phyloP scores from a whole-genome alignment of 2,888 invertebrate genomes.

The Branchellion lobata region DNA sequence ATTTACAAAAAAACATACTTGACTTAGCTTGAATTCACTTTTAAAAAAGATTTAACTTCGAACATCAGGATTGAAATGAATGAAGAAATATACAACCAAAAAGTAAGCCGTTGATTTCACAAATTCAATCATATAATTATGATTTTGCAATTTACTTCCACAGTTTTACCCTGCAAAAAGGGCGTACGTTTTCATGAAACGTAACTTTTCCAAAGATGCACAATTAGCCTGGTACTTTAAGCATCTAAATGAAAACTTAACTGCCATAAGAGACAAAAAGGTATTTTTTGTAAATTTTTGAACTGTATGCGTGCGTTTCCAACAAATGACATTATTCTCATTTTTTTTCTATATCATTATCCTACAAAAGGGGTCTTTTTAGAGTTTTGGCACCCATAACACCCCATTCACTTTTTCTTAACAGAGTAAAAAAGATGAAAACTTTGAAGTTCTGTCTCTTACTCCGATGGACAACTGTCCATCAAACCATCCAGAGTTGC shows the following conservation, averaged over 20 bases:
- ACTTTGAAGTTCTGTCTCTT: constrained; percentile 47
- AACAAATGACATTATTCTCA: not conserved
- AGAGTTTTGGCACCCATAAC: not conserved
- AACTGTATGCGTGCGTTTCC: not conserved
- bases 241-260: constrained; percentile 69
- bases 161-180: constrained; percentile 61
- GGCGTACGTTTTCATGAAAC: constrained; percentile 72
- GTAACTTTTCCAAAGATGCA: constrained; percentile 73
- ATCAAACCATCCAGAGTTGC: constrained; percentile 31
- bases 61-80: too few relatives aligned
- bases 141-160: not conserved
- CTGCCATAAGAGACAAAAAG: constrained; percentile 59
- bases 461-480: constrained; percentile 24
- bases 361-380: too few relatives aligned
- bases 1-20: too few relatives aligned
- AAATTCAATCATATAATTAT: too few relatives aligned
- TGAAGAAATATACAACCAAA: too few relatives aligned
- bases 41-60: not conserved
- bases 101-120: too few relatives aligned
- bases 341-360: too few relatives aligned
- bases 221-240: constrained; percentile 76
- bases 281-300: not conserved
- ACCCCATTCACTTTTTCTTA: not conserved
- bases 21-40: too few relatives aligned
- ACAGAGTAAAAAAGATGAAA: constrained; percentile 40